These are phyloP conservation scores for Caenorhabditis doughertyi DNA, from an alignment of 2,888 invertebrate genomes.

Conservation along the genomic window DNA sequence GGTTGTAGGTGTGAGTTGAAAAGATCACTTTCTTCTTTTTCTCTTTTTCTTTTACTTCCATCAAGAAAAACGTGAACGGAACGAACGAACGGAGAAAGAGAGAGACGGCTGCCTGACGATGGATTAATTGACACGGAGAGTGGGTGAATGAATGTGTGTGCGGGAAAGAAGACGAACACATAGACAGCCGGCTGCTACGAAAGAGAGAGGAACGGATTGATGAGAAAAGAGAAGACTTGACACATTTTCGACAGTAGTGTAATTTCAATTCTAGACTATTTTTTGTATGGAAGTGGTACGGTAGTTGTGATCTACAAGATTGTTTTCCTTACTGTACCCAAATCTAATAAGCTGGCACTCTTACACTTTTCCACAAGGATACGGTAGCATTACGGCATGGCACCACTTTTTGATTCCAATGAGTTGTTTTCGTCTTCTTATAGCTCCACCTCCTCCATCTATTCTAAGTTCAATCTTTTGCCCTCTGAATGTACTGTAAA, in stretches of 20 bases:
- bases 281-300: too few relatives aligned
- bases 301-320: too few relatives aligned
- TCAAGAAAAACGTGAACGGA: conserved; percentile 5
- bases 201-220: conserved; percentile 9
- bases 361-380: too few relatives aligned
- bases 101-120: conserved; percentile 2
- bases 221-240: conserved; percentile 20
- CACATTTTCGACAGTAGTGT: conserved; percentile 21
- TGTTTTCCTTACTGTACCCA: too few relatives aligned
- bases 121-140: background rate
- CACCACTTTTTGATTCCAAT: background rate
- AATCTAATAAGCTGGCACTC: too few relatives aligned
- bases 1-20: too few relatives aligned
- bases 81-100: background rate
- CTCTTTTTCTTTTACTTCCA: background rate
- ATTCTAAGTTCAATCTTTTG: conserved; percentile 7
- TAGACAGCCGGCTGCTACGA: conserved; percentile 26
- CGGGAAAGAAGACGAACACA: background rate
- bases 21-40: background rate
- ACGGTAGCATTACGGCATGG: too few relatives aligned
- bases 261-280: too few relatives aligned
- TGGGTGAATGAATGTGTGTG: conserved; percentile 28
- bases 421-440: background rate
- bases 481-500: conserved; percentile 22
- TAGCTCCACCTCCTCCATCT: background rate